Conservation (phyloP, 1,140 invertebrate species). For the Hestina assimilis region DNA sequence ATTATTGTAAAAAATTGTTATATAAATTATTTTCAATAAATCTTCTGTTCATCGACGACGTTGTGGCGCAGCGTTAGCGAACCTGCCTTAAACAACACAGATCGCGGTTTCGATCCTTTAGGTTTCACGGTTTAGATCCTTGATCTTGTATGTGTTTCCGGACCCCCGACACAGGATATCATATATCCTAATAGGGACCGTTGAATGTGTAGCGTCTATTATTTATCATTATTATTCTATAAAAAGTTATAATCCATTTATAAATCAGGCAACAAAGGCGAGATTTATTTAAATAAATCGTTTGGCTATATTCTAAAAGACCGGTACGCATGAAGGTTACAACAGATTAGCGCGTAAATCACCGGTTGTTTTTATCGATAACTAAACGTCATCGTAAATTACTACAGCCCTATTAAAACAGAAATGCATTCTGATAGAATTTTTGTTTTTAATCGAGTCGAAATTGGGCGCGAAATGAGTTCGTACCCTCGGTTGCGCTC, state of each 20-base stretch:
- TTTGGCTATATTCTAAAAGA: slow-evolving; percentile 21
- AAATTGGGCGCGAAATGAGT: slow-evolving; percentile 75
- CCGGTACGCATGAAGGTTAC: slow-evolving; percentile 18
- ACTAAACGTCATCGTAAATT: slow-evolving; percentile 41
- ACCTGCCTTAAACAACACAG: too few species aligned
- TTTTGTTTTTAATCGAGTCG: slow-evolving; percentile 73
- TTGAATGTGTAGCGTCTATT: too few species aligned
- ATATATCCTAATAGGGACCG: too few species aligned
- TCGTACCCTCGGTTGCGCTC: slow-evolving; percentile 44
- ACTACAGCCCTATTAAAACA: slow-evolving; percentile 51
- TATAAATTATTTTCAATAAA: too few species aligned
- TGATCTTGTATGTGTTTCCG: too few species aligned
- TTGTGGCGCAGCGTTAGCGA: too few species aligned
- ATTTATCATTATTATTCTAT: too few species aligned
- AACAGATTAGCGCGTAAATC: slow-evolving; percentile 32
- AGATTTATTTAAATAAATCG: slow-evolving; percentile 24
- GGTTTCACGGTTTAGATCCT: too few species aligned
- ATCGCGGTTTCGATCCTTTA: too few species aligned
- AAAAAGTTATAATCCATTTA: slow-evolving; percentile 1
- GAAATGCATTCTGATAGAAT: slow-evolving; percentile 69
- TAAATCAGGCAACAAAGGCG: slow-evolving; percentile 10
- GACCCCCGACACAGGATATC: too few species aligned
- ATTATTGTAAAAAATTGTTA: too few species aligned
- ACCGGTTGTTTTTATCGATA: slow-evolving; percentile 34
- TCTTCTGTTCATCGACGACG: too few species aligned